A percentile compares a stretch with the other conserved stretches of the same genome.
phyloP scores from a whole-genome alignment of 2,888 invertebrate species.

The Volucella bombylans region DNA sequence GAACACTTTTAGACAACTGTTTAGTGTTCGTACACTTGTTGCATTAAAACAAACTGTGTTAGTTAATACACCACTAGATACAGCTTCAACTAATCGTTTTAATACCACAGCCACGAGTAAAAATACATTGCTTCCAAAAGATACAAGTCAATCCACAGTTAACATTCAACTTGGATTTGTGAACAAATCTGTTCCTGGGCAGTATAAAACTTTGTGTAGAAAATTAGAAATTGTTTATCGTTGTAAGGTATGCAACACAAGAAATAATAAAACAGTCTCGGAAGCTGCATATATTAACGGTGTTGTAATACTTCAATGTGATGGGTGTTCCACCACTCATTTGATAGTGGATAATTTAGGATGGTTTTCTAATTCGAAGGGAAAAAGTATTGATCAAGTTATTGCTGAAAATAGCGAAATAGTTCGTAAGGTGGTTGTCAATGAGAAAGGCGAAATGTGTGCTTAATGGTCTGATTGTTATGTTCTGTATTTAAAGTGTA shows the following conservation, averaged over 20 bases:
- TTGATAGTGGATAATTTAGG: slow-evolving; percentile 80
- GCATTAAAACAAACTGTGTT: slow-evolving; percentile 63
- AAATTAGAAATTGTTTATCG: slow-evolving; percentile 80
- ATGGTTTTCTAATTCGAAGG: slow-evolving; percentile 78
- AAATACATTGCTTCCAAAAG: slow-evolving; percentile 38
- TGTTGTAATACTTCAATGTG: slow-evolving; percentile 80
- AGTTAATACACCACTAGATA: slow-evolving; percentile 45
- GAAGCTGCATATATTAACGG: slow-evolving; percentile 80
- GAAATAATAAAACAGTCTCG: slow-evolving; percentile 79
- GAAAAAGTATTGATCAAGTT: slow-evolving; percentile 78
- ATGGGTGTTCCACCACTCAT: slow-evolving; percentile 81
- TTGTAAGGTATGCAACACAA: slow-evolving; percentile 81
- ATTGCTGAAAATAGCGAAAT: slow-evolving; percentile 77
- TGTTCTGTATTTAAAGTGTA: slow-evolving; percentile 39
- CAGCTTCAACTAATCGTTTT: slow-evolving; percentile 25
- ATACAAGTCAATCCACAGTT: slow-evolving; percentile 25
- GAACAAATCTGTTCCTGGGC: slow-evolving; percentile 70
- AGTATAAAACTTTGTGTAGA: slow-evolving; percentile 78
- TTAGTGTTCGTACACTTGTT: slow-evolving; percentile 61
- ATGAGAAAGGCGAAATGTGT: slow-evolving; percentile 79
- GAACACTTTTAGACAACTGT: slow-evolving; percentile 65
- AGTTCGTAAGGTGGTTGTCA: slow-evolving; percentile 78
- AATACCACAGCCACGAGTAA: slow-evolving; percentile 27
- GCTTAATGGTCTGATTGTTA: slow-evolving; percentile 13
- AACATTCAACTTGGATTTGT: slow-evolving; percentile 43